phyloP scores from a whole-genome alignment of 2,797 vertebrate species.

The Melanotaenia trifasciata region DNA sequence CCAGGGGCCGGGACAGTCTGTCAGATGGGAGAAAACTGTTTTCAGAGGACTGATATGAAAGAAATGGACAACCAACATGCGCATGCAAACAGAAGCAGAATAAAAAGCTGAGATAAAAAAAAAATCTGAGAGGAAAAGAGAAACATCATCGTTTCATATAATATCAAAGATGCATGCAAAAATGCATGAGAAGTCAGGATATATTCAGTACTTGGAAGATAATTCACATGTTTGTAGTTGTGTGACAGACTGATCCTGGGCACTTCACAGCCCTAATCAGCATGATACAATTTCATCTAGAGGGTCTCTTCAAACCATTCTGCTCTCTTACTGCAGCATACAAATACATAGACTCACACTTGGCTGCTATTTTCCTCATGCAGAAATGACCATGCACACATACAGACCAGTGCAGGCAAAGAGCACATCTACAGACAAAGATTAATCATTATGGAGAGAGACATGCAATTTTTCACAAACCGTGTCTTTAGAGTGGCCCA shows the following conservation, averaged over 20 bases:
- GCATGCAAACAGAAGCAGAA: conserved; percentile 52
- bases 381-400: conserved; percentile 46
- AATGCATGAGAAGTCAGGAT: conserved; percentile 25
- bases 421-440: conserved; percentile 46
- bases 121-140: not conserved
- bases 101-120: not conserved
- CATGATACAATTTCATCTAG: conserved; percentile 43
- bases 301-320: conserved; percentile 52
- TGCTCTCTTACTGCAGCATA: conserved; percentile 38
- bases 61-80: conserved; percentile 50
- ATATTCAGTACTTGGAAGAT: conserved; percentile 29
- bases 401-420: conserved; percentile 39
- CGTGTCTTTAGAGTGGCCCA: conserved; percentile 99
- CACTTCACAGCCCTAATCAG: conserved; percentile 47
- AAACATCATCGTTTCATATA: conserved; percentile 6
- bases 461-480: conserved; percentile 98
- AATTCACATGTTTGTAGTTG: conserved; percentile 20
- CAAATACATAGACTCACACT: conserved; percentile 20
- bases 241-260: conserved; percentile 36
- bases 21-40: conserved; percentile 47
- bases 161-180: conserved; percentile 53
- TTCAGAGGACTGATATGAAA: conserved; percentile 35
- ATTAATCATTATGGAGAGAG: conserved; percentile 69
- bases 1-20: conserved; percentile 96
- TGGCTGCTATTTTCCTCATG: conserved; percentile 23